Evolutionary conservation across 2,888 invertebrate species (phyloP).

Genomic region (Mechanitis messenoides): DNA sequence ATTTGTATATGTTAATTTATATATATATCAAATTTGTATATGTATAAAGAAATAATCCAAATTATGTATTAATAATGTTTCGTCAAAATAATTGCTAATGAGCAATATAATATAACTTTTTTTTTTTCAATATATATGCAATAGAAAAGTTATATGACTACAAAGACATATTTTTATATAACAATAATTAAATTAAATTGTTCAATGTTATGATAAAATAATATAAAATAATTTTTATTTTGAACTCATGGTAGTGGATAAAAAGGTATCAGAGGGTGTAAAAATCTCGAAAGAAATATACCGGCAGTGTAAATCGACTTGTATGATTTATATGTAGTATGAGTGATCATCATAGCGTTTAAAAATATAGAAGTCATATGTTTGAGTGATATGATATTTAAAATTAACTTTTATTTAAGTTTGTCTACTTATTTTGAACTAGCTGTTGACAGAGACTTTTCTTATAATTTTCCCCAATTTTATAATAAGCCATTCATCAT

Average conservation of each 20-base stretch:
- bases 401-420: constrained; percentile 14
- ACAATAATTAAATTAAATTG: not conserved
- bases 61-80: no score
- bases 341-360: constrained; percentile 36
- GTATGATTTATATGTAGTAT: constrained; percentile 46
- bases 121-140: not conserved
- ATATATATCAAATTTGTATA: no score
- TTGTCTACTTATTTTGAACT: no score
- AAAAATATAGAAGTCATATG: constrained; percentile 2
- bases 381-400: constrained; percentile 15
- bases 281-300: constrained; percentile 55
- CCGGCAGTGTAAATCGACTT: constrained; percentile 49
- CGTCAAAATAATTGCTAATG: no score
- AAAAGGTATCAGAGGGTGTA: constrained; percentile 50
- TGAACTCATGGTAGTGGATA: constrained; percentile 32
- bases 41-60: no score
- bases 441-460: no score
- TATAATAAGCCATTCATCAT: no score
- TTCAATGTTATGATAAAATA: not conserved
- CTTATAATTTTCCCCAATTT: no score
- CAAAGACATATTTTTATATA: not conserved
- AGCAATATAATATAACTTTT: no score
- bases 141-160: not conserved
- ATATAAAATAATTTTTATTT: not conserved
- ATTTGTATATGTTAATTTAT: no score